phyloP scores from a whole-genome alignment of 2,888 invertebrate species.

The Auanema freiburgensis region DNA sequence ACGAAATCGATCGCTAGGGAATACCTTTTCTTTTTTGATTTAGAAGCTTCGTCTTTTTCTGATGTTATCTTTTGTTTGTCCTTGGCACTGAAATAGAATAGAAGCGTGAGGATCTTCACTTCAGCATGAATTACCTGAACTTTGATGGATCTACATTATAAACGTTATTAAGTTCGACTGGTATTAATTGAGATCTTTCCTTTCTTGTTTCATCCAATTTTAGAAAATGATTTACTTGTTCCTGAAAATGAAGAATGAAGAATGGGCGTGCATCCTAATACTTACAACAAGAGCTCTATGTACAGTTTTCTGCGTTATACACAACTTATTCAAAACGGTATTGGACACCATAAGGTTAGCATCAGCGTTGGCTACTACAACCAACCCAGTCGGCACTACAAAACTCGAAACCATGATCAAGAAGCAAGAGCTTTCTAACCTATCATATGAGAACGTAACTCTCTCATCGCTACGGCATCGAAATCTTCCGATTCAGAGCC shows the following conservation, averaged over 20 bases:
- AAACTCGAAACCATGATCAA: background rate
- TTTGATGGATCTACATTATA: constrained; percentile 25
- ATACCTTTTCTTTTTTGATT: constrained; percentile 1
- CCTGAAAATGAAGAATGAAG: constrained; percentile 27
- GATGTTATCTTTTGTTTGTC: constrained; percentile 10
- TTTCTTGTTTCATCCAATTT: constrained; percentile 25
- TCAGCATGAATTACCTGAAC: background rate
- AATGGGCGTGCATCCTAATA: background rate
- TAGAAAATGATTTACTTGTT: constrained; percentile 50
- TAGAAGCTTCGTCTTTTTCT: background rate
- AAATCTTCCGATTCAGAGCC: constrained; percentile 46
- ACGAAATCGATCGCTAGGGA: background rate
- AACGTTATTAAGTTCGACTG: constrained; percentile 34
- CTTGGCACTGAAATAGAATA: constrained; percentile 1
- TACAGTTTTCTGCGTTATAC: constrained; percentile 48
- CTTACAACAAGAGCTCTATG: constrained; percentile 42
- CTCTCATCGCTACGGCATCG: constrained; percentile 34
- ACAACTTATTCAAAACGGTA: constrained; percentile 29
- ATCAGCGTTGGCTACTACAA: constrained; percentile 49
- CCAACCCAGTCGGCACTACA: constrained; percentile 42
- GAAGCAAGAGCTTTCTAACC: constrained; percentile 23
- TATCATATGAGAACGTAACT: constrained; percentile 45
- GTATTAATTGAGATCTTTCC: constrained; percentile 23
- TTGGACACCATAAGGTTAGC: constrained; percentile 42
- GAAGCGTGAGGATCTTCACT: constrained; percentile 1